phyloP scores from a whole-genome alignment of 2,797 vertebrate genomes.

The Lycodopsis pacificus region DNA sequence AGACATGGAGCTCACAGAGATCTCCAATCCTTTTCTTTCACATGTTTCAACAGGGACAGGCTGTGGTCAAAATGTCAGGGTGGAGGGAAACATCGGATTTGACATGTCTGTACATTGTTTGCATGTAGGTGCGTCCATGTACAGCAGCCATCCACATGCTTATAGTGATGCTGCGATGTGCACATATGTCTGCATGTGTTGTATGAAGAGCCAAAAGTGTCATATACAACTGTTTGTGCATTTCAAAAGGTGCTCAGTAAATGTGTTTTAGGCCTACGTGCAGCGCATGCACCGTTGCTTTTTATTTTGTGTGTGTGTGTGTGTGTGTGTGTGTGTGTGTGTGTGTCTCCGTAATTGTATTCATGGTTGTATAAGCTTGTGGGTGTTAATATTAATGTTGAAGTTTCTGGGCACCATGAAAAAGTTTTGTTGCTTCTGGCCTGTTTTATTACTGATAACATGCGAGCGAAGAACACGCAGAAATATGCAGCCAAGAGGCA shows the following conservation, averaged over 20 bases:
- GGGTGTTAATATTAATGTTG: conserved; percentile 24
- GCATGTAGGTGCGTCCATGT: no score
- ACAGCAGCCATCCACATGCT: neutral
- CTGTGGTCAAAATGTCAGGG: neutral
- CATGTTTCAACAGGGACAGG: conserved; percentile 20
- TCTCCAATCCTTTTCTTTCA: conserved; percentile 43
- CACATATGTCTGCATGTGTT: neutral
- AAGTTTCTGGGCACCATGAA: conserved; percentile 10
- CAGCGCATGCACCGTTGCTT: neutral
- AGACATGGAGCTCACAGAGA: conserved; percentile 36
- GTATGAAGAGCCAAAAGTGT: neutral
- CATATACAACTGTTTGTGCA: neutral
- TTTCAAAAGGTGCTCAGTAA: neutral
- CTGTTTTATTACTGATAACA: conserved; percentile 26
- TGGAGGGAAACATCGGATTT: neutral
- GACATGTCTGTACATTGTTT: neutral
- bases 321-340: neutral
- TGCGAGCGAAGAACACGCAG: conserved; percentile 25
- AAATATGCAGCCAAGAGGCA: conserved; percentile 33
- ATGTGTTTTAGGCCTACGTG: neutral
- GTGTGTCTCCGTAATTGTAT: neutral
- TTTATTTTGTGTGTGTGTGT: neutral
- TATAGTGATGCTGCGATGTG: neutral
- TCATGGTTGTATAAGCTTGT: neutral
- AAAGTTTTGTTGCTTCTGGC: conserved; percentile 18